These are phyloP conservation scores for Camponotus pennsylvanicus DNA, from an alignment of 1,140 invertebrate genomes.

Conservation along the genomic window DNA sequence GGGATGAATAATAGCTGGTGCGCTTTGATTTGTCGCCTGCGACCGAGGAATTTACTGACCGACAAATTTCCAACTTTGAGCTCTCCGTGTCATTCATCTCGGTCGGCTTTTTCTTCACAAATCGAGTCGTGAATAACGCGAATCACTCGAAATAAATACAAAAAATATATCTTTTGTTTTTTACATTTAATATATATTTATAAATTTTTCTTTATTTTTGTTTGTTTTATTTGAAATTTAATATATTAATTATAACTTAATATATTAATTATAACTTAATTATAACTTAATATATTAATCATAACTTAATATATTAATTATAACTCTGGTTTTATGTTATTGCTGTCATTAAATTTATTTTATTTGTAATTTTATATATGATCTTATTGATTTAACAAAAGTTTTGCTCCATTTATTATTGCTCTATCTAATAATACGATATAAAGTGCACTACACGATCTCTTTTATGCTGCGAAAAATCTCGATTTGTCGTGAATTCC, in stretches of 20 bases:
- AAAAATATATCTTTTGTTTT: not conserved
- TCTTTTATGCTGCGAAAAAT: not conserved
- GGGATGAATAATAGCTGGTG: constrained; percentile 14
- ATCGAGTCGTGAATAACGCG: not conserved
- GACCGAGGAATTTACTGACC: not conserved
- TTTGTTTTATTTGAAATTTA: not conserved
- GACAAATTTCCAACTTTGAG: not conserved
- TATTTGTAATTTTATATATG: not conserved
- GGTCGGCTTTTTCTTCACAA: not conserved
- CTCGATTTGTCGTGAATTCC: not conserved
- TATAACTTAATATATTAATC: too few species aligned
- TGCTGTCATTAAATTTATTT: not conserved
- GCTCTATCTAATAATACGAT: not conserved
- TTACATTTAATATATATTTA: not conserved
- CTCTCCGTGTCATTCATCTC: not conserved
- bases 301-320: too few species aligned
- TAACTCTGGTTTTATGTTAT: not conserved
- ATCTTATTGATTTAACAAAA: too few species aligned
- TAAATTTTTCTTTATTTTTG: not conserved
- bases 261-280: too few species aligned
- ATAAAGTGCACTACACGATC: not conserved
- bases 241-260: too few species aligned
- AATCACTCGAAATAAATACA: not conserved
- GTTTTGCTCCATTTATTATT: too few species aligned
- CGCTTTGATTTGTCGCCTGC: constrained; percentile 26